phyloP scores from a whole-genome alignment of 2,113 vertebrate genomes.

The Motacilla alba region DNA sequence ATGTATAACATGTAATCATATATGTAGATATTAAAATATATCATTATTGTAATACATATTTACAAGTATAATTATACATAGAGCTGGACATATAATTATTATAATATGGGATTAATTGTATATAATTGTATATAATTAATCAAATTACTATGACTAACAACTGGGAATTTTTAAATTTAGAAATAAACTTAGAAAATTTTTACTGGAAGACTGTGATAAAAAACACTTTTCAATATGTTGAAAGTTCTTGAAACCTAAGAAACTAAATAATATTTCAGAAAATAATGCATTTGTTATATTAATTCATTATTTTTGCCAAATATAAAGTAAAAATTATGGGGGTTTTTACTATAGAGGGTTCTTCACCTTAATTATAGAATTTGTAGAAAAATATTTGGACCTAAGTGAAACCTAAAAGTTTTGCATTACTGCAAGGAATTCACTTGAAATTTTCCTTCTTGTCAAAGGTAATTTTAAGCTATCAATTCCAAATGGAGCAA shows the following conservation, averaged over 20 bases:
- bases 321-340: background rate
- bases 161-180: background rate
- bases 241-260: background rate
- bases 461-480: background rate
- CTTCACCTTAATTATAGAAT: background rate
- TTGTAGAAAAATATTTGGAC: background rate
- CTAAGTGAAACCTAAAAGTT: background rate
- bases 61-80: background rate
- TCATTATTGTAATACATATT: background rate
- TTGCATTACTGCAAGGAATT: background rate
- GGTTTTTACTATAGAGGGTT: rapidly evolving
- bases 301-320: background rate
- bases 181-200: background rate
- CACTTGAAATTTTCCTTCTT: background rate
- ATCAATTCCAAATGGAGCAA: background rate
- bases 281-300: background rate
- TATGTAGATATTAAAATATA: background rate
- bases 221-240: background rate
- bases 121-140: background rate
- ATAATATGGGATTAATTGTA: background rate
- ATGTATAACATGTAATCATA: background rate
- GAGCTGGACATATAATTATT: background rate
- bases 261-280: background rate
- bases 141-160: background rate
- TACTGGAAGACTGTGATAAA: background rate